These are phyloP conservation scores for Poliocrania exsul DNA, from an alignment of 2,797 vertebrate species.

Conservation along the genomic window DNA sequence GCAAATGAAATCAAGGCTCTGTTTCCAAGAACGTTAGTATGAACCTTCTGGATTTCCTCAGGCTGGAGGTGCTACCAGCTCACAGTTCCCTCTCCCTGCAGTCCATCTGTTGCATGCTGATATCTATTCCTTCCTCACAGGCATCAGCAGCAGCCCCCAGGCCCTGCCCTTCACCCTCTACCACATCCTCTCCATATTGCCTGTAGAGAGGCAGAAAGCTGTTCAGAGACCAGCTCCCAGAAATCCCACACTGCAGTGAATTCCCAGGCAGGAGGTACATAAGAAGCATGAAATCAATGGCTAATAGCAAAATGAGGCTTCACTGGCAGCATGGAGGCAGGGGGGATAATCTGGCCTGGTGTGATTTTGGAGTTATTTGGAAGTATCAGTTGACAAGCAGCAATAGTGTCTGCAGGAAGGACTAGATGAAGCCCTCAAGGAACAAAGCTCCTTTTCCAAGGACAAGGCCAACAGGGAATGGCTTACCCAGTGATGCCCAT, in stretches of 20 bases:
- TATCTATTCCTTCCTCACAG: neutral
- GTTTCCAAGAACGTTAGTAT: neutral
- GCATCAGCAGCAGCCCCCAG: neutral
- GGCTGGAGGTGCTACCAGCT: neutral
- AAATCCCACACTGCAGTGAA: neutral
- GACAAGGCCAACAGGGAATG: neutral
- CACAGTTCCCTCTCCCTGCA: neutral
- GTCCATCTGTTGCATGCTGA: neutral
- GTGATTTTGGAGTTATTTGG: neutral
- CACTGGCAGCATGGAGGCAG: neutral
- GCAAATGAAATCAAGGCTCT: neutral
- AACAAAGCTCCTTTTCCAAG: neutral
- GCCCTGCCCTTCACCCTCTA: neutral
- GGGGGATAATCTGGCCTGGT: neutral
- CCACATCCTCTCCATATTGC: rapidly evolving
- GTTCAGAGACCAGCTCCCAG: neutral
- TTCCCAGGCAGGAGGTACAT: rapidly evolving
- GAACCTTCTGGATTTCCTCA: neutral
- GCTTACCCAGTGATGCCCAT: neutral
- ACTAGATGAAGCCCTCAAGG: neutral
- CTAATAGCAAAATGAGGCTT: neutral
- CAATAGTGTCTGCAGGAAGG: neutral
- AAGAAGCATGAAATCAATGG: rapidly evolving
- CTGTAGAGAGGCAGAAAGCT: neutral
- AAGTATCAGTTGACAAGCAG: neutral